These are phyloP conservation scores for Osmerus mordax DNA, from an alignment of 2,113 vertebrate genomes.

Conservation along the genomic window DNA sequence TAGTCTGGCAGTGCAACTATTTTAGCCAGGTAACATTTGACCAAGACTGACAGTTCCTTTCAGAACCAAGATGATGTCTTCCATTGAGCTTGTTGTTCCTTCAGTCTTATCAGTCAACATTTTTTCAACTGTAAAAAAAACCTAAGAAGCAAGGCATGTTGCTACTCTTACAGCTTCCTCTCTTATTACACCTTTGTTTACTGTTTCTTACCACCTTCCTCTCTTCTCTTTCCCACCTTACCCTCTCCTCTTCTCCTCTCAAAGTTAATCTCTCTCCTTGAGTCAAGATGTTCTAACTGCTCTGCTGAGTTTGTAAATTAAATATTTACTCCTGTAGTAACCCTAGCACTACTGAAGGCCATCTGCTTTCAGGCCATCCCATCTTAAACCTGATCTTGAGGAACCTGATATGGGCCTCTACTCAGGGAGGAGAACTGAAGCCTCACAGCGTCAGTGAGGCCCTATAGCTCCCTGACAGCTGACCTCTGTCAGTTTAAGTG, in stretches of 20 bases:
- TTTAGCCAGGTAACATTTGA: too few relatives aligned
- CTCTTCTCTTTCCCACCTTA: background rate
- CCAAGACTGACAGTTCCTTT: too few relatives aligned
- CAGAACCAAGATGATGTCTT: too few relatives aligned
- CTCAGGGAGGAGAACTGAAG: constrained; percentile 44
- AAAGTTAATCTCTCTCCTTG: constrained; percentile 17
- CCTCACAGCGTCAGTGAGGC: constrained; percentile 1
- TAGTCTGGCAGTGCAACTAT: too few relatives aligned
- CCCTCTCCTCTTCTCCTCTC: constrained; percentile 2
- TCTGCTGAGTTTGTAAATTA: constrained; percentile 45
- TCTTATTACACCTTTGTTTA: constrained; percentile 7
- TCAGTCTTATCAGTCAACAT: too few relatives aligned
- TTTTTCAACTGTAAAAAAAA: too few relatives aligned
- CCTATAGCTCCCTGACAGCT: constrained; percentile 15
- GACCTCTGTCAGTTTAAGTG: constrained; percentile 21
- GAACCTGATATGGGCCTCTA: constrained; percentile 50
- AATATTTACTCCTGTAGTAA: constrained; percentile 69
- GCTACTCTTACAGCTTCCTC: constrained; percentile 31
- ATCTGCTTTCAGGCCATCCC: constrained; percentile 42
- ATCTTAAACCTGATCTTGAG: constrained; percentile 57
- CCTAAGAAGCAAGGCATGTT: too few relatives aligned
- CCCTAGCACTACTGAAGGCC: constrained; percentile 36
- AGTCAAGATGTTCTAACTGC: constrained; percentile 51
- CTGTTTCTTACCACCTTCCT: background rate
- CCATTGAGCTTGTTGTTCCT: too few relatives aligned